Evolutionary conservation across 2,113 vertebrate species (phyloP).

Genomic region (Nothobranchius furzeri): DNA sequence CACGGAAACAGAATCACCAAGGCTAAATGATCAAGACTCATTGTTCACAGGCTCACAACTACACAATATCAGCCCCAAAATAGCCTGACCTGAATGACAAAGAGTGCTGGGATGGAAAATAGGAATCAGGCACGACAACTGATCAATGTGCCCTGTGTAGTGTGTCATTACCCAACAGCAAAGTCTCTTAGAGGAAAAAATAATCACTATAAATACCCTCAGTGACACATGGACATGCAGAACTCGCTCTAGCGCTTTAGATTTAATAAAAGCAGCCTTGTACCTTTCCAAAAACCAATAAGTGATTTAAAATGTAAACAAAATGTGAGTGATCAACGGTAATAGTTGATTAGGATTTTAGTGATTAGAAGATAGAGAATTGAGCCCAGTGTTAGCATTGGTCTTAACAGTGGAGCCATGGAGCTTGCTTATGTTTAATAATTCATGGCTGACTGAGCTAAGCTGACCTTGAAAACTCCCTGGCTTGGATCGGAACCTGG

Average conservation of each 20-base stretch:
- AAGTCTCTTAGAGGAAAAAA: neutral
- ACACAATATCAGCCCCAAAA: constrained; percentile 2
- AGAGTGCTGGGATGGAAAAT: neutral
- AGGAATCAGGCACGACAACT: neutral
- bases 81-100: constrained; percentile 11
- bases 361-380: neutral
- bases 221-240: neutral
- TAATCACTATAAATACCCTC: neutral
- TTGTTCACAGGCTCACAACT: neutral
- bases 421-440: constrained; percentile 69
- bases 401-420: constrained; percentile 29
- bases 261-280: no score
- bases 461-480: constrained; percentile 72
- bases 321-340: neutral
- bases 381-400: constrained; percentile 11
- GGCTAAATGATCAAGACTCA: constrained; percentile 2
- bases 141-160: constrained; percentile 2
- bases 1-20: neutral
- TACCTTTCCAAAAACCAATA: no score
- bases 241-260: neutral
- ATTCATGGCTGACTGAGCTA: constrained; percentile 73
- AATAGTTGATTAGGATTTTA: constrained; percentile 7
- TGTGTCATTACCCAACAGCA: constrained; percentile 1
- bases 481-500: constrained; percentile 54
- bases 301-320: no score